Base-by-base conservation (phyloP, 2,797 vertebrate genomes). In the Thalassophryne amazonica region DNA sequence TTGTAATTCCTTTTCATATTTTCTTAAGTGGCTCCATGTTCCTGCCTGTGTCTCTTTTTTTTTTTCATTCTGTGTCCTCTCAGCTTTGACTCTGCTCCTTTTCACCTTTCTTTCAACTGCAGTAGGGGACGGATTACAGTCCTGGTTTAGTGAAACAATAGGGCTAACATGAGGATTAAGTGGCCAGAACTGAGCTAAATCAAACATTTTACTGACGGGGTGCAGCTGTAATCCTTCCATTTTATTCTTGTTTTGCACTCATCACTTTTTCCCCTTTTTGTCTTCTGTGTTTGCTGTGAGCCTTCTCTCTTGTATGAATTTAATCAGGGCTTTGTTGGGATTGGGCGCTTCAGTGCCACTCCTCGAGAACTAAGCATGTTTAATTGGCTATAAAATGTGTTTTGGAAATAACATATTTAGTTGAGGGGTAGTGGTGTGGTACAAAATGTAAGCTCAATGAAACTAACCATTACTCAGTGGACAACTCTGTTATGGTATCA, bases 141-240 rank as follows among this genome's bases (percentile, higher is more conserved):
- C 42, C 30, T 49, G 66, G 70, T 43, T 76, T 65, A 73, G 39
- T 46, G 56, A 78, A 79, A 85, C 72, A 76, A 72, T 62, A 62
- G 73, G 63, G 42, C 73, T 57, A 69, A 80, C 72, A 75, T 4
- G 0, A 20, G 40, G 51, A 53, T 76, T 78, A 84, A 74, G 64
- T 76, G 64, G 51, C 72, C 69, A 72, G 36, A 83, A 70, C 66
- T 67, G 73, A 78, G 73, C 64, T 55, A 73, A 83, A 81, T 82
- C 63, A 76, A 76, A 74, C 62, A 73, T 73, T 80, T 56, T 9
- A 43, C 58, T 71, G 53, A 66, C 4, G 35, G 58, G 48, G 28
- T 70, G 70, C 35, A 4, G 7, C 3, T 5, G 34, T 73, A 81
- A 80, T 80, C 73, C 63, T 48, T n/a, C 11, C 22, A 39, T 60